Conservation (phyloP, 2,113 vertebrate genomes). For the Menidia beryllina region DNA sequence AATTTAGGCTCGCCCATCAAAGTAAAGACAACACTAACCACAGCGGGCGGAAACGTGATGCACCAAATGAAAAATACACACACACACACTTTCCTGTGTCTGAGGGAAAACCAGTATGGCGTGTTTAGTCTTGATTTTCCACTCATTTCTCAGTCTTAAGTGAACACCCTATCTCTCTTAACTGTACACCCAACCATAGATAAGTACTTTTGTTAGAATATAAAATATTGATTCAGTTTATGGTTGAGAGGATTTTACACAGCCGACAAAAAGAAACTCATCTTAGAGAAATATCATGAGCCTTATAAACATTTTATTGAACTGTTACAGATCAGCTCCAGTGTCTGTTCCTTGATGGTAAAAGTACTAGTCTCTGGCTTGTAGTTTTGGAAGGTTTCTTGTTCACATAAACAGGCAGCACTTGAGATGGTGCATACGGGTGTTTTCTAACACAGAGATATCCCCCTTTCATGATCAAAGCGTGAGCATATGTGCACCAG, state of each 20-base stretch:
- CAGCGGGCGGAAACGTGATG: conserved; percentile 49
- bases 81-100: conserved; percentile 22
- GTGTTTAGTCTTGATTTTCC: neutral
- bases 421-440: conserved; percentile 16
- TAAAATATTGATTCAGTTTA: conserved; percentile 20
- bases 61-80: conserved; percentile 44
- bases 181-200: neutral
- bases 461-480: conserved; percentile 59
- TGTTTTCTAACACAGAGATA: conserved; percentile 20
- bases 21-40: conserved; percentile 57
- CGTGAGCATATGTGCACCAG: conserved; percentile 53
- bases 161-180: too few species aligned
- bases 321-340: conserved; percentile 20
- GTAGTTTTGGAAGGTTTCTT: conserved; percentile 7
- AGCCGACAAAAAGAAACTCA: conserved; percentile 20
- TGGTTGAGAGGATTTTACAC: conserved; percentile 17
- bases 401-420: neutral
- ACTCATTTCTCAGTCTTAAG: neutral
- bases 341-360: conserved; percentile 51
- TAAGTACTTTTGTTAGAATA: neutral
- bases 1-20: conserved; percentile 67
- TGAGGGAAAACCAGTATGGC: conserved; percentile 9
- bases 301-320: conserved; percentile 7
- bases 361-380: conserved; percentile 31
- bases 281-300: conserved; percentile 22